Percentiles rank a stretch among this genome's conserved stretches.
Evolutionary conservation across 2,888 invertebrate genomes (phyloP).

Genomic region (Idaea aversata): DNA sequence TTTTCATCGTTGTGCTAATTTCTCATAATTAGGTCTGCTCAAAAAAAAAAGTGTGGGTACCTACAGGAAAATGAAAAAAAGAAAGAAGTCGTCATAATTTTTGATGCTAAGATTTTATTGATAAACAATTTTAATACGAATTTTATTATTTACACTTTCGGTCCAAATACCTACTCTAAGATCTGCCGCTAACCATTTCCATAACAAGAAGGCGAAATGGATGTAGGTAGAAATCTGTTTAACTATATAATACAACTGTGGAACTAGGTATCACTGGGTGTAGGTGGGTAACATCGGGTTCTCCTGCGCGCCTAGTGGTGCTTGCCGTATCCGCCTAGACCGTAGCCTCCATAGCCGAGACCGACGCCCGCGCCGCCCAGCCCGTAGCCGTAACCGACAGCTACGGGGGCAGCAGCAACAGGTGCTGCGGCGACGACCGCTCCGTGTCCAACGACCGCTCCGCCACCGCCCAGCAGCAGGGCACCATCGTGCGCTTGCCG

Average conservation of each 20-base stretch:
- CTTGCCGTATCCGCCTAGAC: constrained; percentile 29
- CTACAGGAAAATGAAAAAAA: constrained; percentile 12
- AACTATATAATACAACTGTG: constrained; percentile 36
- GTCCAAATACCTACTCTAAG: constrained; percentile 42
- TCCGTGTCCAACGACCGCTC: constrained; percentile 25
- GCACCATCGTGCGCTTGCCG: constrained; percentile 50
- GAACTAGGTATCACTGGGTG: constrained; percentile 31
- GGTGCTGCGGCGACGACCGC: constrained; percentile 27
- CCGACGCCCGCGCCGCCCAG: constrained; percentile 33
- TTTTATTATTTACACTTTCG: constrained; percentile 50
- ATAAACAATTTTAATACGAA: constrained; percentile 49
- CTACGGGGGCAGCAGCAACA: constrained; percentile 13
- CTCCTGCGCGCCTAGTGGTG: constrained; percentile 20
- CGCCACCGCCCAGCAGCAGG: constrained; percentile 48
- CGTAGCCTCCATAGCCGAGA: constrained; percentile 25
- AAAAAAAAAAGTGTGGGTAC: neutral
- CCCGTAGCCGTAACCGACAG: constrained; percentile 30
- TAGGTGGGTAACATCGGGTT: constrained; percentile 19
- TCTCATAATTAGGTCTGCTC: neutral
- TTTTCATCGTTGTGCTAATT: neutral
- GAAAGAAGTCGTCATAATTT: constrained; percentile 6
- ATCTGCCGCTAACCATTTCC: constrained; percentile 72
- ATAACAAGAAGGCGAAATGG: constrained; percentile 57
- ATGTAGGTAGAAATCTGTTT: constrained; percentile 64
- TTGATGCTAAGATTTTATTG: constrained; percentile 29